phyloP scores from a whole-genome alignment of 2,888 invertebrate genomes.

The Mesorhabditis spiculigera region DNA sequence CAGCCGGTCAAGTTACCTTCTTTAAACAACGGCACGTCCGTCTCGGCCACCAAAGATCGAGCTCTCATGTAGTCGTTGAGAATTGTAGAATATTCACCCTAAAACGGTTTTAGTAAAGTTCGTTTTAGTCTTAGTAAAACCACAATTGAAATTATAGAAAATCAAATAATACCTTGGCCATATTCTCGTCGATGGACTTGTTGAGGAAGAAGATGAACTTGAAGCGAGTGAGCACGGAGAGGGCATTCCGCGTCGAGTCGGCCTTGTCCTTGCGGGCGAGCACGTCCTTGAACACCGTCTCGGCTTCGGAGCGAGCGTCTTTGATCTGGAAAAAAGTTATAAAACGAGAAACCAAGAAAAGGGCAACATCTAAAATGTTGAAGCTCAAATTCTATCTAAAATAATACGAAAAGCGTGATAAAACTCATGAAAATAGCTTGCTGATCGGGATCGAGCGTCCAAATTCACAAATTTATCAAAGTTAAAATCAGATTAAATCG shows the following conservation, averaged over 20 bases:
- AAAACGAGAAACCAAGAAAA: too few species aligned
- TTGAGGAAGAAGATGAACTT: constrained; percentile 93
- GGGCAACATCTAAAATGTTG: too few species aligned
- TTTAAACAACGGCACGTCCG: constrained; percentile 53
- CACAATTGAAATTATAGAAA: background rate
- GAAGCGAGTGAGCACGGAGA: constrained; percentile 86
- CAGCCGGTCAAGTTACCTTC: constrained; percentile 43
- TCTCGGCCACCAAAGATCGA: constrained; percentile 88
- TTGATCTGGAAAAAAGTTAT: constrained; percentile 33
- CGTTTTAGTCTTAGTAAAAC: background rate
- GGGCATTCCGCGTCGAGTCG: constrained; percentile 88
- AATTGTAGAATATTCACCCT: constrained; percentile 89
- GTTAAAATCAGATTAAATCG: too few species aligned
- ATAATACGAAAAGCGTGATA: background rate
- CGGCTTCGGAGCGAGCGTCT: constrained; percentile 86
- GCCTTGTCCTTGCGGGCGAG: constrained; percentile 72
- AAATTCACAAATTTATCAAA: too few species aligned
- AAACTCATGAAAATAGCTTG: background rate
- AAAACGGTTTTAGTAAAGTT: too few species aligned
- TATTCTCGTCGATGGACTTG: constrained; percentile 85
- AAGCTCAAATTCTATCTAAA: background rate
- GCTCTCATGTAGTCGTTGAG: constrained; percentile 95
- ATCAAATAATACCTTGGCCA: constrained; percentile 67
- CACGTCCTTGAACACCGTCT: constrained; percentile 65
- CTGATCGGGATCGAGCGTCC: background rate